phyloP scores from a whole-genome alignment of 2,888 invertebrate species.

The Philopedon plagiatum region DNA sequence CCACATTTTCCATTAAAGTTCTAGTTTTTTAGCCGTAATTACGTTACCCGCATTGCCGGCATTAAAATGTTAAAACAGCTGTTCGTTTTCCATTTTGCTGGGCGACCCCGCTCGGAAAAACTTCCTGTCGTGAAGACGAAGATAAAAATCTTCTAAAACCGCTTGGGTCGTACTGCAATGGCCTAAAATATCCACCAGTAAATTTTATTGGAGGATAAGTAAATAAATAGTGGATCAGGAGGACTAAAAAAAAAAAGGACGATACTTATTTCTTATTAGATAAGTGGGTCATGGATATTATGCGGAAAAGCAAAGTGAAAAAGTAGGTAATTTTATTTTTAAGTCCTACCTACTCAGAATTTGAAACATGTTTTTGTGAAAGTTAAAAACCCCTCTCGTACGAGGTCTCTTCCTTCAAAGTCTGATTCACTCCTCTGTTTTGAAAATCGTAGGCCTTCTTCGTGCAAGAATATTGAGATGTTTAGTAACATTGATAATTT shows the following conservation, averaged over 20 bases:
- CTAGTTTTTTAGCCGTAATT: slow-evolving; percentile 15
- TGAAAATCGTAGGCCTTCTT: too few relatives aligned
- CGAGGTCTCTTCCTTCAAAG: too few relatives aligned
- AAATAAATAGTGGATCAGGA: not conserved
- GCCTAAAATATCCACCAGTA: not conserved
- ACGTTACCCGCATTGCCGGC: slow-evolving; percentile 43
- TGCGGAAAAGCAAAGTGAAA: slow-evolving; percentile 4
- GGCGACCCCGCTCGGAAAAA: slow-evolving; percentile 1
- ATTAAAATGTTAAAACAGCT: slow-evolving; percentile 42
- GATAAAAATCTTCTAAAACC: slow-evolving; percentile 7
- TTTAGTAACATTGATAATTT: too few relatives aligned
- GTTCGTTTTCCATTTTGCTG: slow-evolving; percentile 31
- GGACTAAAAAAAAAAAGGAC: not conserved
- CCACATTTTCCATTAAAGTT: slow-evolving; percentile 18
- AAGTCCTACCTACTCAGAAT: too few relatives aligned
- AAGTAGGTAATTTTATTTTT: slow-evolving; percentile 6
- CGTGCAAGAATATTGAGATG: too few relatives aligned
- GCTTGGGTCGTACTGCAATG: not conserved
- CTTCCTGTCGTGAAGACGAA: slow-evolving; percentile 2
- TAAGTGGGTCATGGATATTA: slow-evolving; percentile 27
- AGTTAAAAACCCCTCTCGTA: too few relatives aligned
- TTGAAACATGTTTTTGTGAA: too few relatives aligned
- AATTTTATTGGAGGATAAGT: not conserved
- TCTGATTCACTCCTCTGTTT: too few relatives aligned
- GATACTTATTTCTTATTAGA: slow-evolving; percentile 1